These are phyloP conservation scores for Saturnia japonica DNA, from an alignment of 2,888 invertebrate genomes.

Conservation along the genomic window DNA sequence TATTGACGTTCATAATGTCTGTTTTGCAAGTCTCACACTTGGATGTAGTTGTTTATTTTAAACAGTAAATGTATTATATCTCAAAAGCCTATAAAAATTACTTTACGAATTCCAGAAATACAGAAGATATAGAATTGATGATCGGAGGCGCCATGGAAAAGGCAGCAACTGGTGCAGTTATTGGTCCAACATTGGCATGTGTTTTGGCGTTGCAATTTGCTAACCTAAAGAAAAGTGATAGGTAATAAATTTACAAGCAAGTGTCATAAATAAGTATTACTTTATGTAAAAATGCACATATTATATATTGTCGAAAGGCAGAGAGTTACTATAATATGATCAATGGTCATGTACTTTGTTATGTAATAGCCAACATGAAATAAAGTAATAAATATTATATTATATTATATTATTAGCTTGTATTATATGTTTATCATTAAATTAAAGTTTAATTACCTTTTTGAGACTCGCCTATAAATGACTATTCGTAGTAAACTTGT, in stretches of 20 bases:
- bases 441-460: too few species aligned
- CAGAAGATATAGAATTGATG: slow-evolving; percentile 92
- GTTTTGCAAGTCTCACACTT: too few species aligned
- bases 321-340: neutral
- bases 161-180: slow-evolving; percentile 89
- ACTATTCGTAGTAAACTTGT: too few species aligned
- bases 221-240: slow-evolving; percentile 91
- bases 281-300: too few species aligned
- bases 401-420: too few species aligned
- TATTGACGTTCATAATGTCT: too few species aligned
- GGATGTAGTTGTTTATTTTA: too few species aligned
- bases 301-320: neutral
- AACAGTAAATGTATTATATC: neutral
- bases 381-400: too few species aligned
- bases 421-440: too few species aligned
- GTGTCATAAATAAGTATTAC: too few species aligned
- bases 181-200: slow-evolving; percentile 95
- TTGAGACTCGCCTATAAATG: neutral
- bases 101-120: slow-evolving; percentile 64
- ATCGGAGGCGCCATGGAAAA: slow-evolving; percentile 92
- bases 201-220: slow-evolving; percentile 91
- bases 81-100: neutral
- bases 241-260: slow-evolving; percentile 44
- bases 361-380: too few species aligned
- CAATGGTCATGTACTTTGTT: too few species aligned